Conservation (phyloP, 2,113 vertebrate genomes). For the Myiopsitta monachus region DNA sequence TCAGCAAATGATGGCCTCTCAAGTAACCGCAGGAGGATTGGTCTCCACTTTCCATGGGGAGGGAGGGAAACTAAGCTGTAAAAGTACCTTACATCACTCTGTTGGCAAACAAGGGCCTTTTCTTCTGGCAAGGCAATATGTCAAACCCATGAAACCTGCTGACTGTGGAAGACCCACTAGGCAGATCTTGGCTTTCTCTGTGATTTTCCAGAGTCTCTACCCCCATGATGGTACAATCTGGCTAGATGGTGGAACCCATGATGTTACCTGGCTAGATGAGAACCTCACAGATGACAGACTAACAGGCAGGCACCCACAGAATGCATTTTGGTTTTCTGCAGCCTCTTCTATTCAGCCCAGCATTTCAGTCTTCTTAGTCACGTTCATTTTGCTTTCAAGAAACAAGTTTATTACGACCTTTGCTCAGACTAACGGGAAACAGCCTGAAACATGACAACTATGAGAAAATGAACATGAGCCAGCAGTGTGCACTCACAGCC, state of each 20-base stretch:
- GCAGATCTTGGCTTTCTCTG: not conserved
- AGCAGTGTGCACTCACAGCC: too few relatives aligned
- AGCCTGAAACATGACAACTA: not conserved
- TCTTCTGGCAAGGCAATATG: not conserved
- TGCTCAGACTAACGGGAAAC: not conserved
- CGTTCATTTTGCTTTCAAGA: not conserved
- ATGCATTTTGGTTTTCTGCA: not conserved
- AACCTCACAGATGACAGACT: not conserved
- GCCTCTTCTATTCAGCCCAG: not conserved
- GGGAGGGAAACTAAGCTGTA: not conserved
- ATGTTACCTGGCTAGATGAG: not conserved
- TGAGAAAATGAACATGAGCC: not conserved
- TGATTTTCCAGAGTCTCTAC: not conserved
- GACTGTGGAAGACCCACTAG: not conserved
- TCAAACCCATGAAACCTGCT: not conserved
- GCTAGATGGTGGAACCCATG: not conserved
- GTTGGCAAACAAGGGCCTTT: not conserved
- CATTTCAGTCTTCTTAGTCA: not conserved
- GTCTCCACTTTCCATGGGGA: not conserved
- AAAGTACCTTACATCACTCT: slow-evolving; percentile 14
- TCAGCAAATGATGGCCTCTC: not conserved
- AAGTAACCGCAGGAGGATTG: not conserved
- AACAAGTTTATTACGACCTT: slow-evolving; percentile 2
- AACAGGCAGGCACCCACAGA: not conserved
- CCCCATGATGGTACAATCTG: not conserved